Conservation (phyloP, 2,888 invertebrate species). For the Dorcus parallelipipedus region DNA sequence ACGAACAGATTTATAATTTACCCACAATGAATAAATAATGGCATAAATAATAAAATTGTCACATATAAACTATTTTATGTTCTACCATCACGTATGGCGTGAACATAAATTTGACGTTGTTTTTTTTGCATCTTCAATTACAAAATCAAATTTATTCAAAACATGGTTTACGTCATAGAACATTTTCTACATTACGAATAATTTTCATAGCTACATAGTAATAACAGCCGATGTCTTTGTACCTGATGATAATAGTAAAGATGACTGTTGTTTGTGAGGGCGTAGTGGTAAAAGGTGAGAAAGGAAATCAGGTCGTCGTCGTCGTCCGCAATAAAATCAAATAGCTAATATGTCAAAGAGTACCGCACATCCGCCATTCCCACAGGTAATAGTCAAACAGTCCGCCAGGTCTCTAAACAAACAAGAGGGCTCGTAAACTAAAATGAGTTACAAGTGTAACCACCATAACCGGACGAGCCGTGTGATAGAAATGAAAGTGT, state of each 20-base stretch:
- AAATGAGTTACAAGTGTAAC: conserved; percentile 26
- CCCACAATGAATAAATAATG: not conserved
- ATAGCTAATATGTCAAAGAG: conserved; percentile 25
- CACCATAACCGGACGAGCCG: not conserved
- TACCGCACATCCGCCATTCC: conserved; percentile 26
- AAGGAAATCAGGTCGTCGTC: not conserved
- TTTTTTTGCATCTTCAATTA: too few species aligned
- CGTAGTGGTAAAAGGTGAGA: not conserved
- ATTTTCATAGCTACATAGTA: too few species aligned
- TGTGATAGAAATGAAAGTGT: not conserved
- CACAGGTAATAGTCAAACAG: conserved; percentile 28
- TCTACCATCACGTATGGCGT: too few species aligned
- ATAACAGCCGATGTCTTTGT: too few species aligned
- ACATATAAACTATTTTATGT: too few species aligned
- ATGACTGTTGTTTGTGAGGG: too few species aligned
- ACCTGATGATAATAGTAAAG: too few species aligned
- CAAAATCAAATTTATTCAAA: too few species aligned
- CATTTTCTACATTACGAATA: too few species aligned
- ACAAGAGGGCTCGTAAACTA: conserved; percentile 26
- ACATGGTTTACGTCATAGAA: too few species aligned
- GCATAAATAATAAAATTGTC: too few species aligned
- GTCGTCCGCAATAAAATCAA: conserved; percentile 13
- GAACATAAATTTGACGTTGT: too few species aligned
- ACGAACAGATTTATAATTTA: conserved; percentile 12
- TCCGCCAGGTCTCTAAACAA: conserved; percentile 25